Evolutionary conservation across 2,113 vertebrate genomes (phyloP), one percentile per base, ranked within the genome.

Genomic region (Lates calcarifer): DNA sequence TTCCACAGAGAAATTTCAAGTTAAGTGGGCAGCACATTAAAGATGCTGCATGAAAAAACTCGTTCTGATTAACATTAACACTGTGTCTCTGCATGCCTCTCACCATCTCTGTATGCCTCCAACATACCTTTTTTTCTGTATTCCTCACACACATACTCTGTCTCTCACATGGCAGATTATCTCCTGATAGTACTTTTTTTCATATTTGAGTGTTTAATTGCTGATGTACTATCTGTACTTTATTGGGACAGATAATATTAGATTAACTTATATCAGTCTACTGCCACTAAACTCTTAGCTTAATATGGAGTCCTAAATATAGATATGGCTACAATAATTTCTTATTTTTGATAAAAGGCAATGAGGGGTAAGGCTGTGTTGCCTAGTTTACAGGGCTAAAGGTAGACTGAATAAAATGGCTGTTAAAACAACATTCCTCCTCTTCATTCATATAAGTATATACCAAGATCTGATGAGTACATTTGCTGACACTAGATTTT

Each of bases 191-290:
- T 28, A 62, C 55, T 79, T 68, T 66, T 64, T 79, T 68, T 77
- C n/a, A 37, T 67, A 65, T 77, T 62, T 64, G 56, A 74, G 74
- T 26, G 35, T 74, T 74, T 85, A 85, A 83, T 87, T 85, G 74
- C 82, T 79, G 66, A 89, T 90, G 79, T 24, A 2, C 66, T 86
- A 82, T 87, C 85, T 87, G 4, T 39, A 33, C 75, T 76, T 83
- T 71, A 76, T 51, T 81, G 67, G 26, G 60, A 73, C 61, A n/a
- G 57, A 74, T 80, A 49, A 83, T 81, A 58, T 82, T 56, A 66
- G 35, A 69, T 81, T 43, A 56, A 51, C 29, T 77, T 72, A 12
- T 45, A 82, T 80, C 60, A 37, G 47, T 73, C 66, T n/a, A 17
- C 55, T 57, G 61, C 57, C 28, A 39, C 43, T 31, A 60, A 45